A percentile compares a stretch with the other conserved stretches of the same genome.
Evolutionary conservation across 1,140 invertebrate species (phyloP).

Genomic region (Neodiprion virginianus): DNA sequence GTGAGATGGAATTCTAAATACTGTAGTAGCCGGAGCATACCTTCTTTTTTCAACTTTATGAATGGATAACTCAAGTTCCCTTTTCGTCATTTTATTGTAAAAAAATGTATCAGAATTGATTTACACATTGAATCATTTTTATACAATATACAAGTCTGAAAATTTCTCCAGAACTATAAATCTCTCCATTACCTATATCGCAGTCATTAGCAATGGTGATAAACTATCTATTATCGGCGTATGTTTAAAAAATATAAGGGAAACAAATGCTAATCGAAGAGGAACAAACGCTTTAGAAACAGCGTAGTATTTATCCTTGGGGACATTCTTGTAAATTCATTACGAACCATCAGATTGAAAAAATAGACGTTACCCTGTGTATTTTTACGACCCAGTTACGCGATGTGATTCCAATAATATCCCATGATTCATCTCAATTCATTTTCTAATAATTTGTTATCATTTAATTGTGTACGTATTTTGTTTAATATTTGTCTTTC

Average conservation of each 20-base stretch:
- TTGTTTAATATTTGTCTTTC: slow-evolving; percentile 27
- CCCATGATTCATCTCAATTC: slow-evolving; percentile 18
- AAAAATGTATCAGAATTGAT: not conserved
- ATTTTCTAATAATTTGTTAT: slow-evolving; percentile 47
- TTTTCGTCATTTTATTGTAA: not conserved
- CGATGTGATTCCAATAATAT: slow-evolving; percentile 26
- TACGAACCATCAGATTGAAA: not conserved
- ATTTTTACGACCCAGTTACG: slow-evolving; percentile 19
- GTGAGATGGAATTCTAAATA: slow-evolving; percentile 1
- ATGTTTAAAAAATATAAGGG: not conserved
- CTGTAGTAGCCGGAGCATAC: slow-evolving; percentile 15
- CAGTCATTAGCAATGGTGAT: not conserved
- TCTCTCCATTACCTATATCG: not conserved
- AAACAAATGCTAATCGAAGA: not conserved
- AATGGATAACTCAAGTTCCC: slow-evolving; percentile 23
- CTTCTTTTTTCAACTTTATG: slow-evolving; percentile 23
- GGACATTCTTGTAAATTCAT: not conserved
- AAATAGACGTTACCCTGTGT: not conserved
- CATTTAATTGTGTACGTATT: slow-evolving; percentile 41
- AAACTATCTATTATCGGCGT: not conserved
- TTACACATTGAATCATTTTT: not conserved
- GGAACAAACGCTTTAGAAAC: not conserved
- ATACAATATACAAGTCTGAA: not conserved
- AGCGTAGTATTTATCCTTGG: not conserved
- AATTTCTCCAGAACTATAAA: not conserved